Conservation (phyloP, 2,888 invertebrate species). For the Omphaloscelis lunosa region DNA sequence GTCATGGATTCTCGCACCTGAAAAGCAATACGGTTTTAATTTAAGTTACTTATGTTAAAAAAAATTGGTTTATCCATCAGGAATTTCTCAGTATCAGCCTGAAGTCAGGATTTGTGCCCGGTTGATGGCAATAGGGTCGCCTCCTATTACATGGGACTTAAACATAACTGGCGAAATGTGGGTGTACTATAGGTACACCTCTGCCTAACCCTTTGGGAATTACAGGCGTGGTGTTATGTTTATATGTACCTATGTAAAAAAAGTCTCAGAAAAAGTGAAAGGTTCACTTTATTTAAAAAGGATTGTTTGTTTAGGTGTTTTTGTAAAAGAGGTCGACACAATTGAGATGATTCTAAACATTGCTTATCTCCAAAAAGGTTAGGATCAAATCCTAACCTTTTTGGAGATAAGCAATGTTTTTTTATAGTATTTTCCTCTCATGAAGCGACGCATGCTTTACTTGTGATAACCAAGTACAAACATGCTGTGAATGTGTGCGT, state of each 20-base stretch:
- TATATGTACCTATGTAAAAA: too few species aligned
- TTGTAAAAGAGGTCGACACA: slow-evolving; percentile 40
- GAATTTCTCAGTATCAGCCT: neutral
- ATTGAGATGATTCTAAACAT: slow-evolving; percentile 40
- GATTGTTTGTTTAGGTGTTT: slow-evolving; percentile 55
- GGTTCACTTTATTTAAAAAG: slow-evolving; percentile 48
- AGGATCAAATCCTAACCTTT: slow-evolving; percentile 20
- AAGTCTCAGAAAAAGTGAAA: slow-evolving; percentile 11
- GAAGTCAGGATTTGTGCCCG: neutral
- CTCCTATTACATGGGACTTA: neutral
- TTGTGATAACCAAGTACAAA: too few species aligned
- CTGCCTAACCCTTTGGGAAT: neutral
- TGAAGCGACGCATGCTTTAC: too few species aligned
- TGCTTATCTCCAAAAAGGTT: too few species aligned
- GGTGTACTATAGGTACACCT: neutral
- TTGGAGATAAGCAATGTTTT: slow-evolving; percentile 1
- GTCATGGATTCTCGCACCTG: too few species aligned
- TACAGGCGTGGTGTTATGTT: neutral
- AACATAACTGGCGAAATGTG: neutral
- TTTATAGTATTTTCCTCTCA: too few species aligned
- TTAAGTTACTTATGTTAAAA: too few species aligned
- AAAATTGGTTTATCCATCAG: neutral
- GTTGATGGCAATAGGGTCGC: neutral
- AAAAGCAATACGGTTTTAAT: too few species aligned
- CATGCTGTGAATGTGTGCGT: too few species aligned